Evolutionary conservation across 2,888 invertebrate genomes (phyloP), one percentile per base, ranked within the genome.

Genomic region (Venusia cambrica): DNA sequence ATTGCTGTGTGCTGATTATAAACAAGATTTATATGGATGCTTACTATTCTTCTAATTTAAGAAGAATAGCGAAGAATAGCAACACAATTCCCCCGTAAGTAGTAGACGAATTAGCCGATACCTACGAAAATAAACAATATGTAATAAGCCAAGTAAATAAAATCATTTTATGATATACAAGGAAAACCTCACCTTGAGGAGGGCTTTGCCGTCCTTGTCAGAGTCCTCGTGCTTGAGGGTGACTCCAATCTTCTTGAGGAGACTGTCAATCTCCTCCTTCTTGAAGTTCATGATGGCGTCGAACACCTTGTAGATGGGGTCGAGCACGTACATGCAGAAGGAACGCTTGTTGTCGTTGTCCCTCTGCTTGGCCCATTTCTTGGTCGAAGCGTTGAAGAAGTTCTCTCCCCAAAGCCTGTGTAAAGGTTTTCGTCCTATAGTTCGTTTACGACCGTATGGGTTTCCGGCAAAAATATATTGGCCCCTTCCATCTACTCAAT

Each of bases 281-380:
- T 95, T 95, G 90, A 95, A 95, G 88, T 95, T 95, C 97, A 97
- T 97, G 83, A 91, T 89, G 41, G 90, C 90, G 57, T 89, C 88
- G 68, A 90, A 89, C 76, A 95, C 96, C 90, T 98, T 97, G 91
- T 98, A 99, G 87, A 99, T 99, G 44, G 99, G 99, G 73, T 98
- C 97, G 78, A 99, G 88, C 64, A 99, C 96, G 87, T 99, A 99
- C 94, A 98, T 97, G 83, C 94, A 95, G 93, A 99, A 99, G 0
- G 99, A 98, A 62, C 99, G 94, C 83, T 97, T 97, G 91, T 97
- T 96, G 44, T 96, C 97, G 1, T 87, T 84, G 69, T 96, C 96
- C 90, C 94, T 95, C 77, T 93, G 93, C 79, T 97, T 97, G 35
- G 94, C 90, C 99, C 99, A 99, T 80, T 99, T 99, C 94, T 98